Base-by-base conservation (phyloP, 2,797 vertebrate species). In the Dryobates pubescens region DNA sequence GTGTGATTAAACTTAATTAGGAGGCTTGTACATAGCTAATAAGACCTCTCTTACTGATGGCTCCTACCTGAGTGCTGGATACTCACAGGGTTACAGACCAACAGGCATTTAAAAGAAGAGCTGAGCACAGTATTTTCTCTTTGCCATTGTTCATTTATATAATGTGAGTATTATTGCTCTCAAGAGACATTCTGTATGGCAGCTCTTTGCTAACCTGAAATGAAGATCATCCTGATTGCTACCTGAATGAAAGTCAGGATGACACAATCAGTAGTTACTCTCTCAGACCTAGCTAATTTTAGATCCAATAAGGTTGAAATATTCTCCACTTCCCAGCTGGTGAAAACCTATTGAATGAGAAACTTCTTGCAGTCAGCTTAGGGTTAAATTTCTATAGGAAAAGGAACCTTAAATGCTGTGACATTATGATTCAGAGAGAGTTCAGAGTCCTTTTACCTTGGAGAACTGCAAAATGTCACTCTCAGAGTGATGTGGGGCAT, bases 101-200 rank as follows among this genome's bases (percentile, higher is more conserved):
- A 81, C 45, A 89, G 68, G 85, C 94, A 81, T 90, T 73, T 86
- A 67, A 88, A 93, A 86, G 81, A 82, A 89, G 64, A 89, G 63
- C 72, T 86, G 88, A 69, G 85, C 54, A 86, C 77, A 61, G 86
- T 90, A 71, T 85, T 78, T 91, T 86, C 88, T 49, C 14, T 91
- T 96, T 88, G 36, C 82, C 69, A 20, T 75, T 88, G 59, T 95
- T 92, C 85, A 82, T 92, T 90, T 90, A 41, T 77, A 58, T 88
- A 91, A 95, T 67, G n/a, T 49, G 68, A 64, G 41, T 51, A 82
- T 94, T 88, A 75, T 94, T 95, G 89, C 92, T 92, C 76, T 88
- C 71, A 74, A 68, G 77, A 82, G 73, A 68, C 36, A 6, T 88
- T 92, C 83, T 87, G 6, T 73, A 63, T 65, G 90, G 87, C 54